phyloP scores from a whole-genome alignment of 1,140 invertebrate genomes.

The Drosophila equinoxialis region DNA sequence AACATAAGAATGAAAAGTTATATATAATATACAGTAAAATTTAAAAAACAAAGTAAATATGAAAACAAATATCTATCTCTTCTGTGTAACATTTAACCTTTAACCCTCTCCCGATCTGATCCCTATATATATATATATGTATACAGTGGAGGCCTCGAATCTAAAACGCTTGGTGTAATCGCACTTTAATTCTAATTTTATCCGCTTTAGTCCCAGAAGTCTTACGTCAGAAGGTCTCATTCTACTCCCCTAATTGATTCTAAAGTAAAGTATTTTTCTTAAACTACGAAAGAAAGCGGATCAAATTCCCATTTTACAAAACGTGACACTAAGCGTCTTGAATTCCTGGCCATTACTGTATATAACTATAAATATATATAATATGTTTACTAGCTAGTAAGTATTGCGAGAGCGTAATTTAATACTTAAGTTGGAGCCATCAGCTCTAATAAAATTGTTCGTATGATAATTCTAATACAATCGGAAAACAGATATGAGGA shows the following conservation, averaged over 20 bases:
- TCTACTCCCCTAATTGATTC: too few species aligned
- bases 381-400: slow-evolving; percentile 53
- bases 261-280: too few species aligned
- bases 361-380: too few species aligned
- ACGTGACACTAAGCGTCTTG: too few species aligned
- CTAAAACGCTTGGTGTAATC: too few species aligned
- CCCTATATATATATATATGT: slow-evolving; percentile 14
- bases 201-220: too few species aligned
- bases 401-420: slow-evolving; percentile 69
- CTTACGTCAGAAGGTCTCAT: too few species aligned
- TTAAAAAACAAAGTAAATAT: not conserved
- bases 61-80: not conserved
- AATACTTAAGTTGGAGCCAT: slow-evolving; percentile 70
- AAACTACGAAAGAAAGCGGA: too few species aligned
- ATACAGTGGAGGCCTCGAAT: too few species aligned
- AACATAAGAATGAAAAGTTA: slow-evolving; percentile 24
- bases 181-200: too few species aligned
- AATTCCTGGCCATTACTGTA: too few species aligned
- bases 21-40: slow-evolving; percentile 35
- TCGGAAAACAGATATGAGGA: not conserved
- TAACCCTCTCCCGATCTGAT: slow-evolving; percentile 52
- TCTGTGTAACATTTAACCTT: slow-evolving; percentile 48
- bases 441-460: slow-evolving; percentile 49
- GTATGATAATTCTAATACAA: slow-evolving; percentile 30
- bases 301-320: too few species aligned